Percentiles rank a stretch among this genome's conserved stretches.
Conservation (phyloP, 2,113 vertebrate species). For the Sylvilagus bachmani region DNA sequence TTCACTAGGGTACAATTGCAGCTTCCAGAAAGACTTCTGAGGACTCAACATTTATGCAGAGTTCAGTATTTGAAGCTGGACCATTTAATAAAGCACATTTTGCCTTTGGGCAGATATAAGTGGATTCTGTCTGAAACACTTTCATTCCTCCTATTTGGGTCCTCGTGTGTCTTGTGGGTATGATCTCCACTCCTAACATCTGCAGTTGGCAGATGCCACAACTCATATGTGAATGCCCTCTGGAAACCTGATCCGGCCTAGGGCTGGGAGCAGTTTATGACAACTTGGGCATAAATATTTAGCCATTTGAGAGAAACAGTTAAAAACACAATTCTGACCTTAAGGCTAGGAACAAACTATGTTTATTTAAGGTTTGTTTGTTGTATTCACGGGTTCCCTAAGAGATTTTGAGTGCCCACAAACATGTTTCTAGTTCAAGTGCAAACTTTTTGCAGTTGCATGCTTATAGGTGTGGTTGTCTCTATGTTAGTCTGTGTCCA, state of each 20-base stretch:
- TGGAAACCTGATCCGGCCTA: not conserved
- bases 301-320: not conserved
- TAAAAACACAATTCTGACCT: not conserved
- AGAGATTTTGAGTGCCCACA: constrained; percentile 16
- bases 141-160: not conserved
- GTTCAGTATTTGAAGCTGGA: not conserved
- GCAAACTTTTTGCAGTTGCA: not conserved
- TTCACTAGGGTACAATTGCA: not conserved
- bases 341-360: not conserved
- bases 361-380: not conserved
- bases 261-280: not conserved
- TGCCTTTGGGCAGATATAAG: not conserved
- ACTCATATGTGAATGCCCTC: not conserved
- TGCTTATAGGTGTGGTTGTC: not conserved
- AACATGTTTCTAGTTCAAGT: not conserved
- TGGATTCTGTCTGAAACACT: not conserved
- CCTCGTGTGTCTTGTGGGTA: not conserved
- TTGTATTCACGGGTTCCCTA: not conserved
- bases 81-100: not conserved
- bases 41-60: not conserved
- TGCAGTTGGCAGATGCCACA: not conserved
- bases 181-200: not conserved
- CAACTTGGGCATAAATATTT: not conserved
- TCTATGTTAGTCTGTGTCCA: not conserved
- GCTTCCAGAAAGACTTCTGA: constrained; percentile 8